Percentiles rank a stretch among this genome's conserved stretches.
Evolutionary conservation across 2,797 vertebrate genomes (phyloP).

Genomic region (Fistularia tabacaria): DNA sequence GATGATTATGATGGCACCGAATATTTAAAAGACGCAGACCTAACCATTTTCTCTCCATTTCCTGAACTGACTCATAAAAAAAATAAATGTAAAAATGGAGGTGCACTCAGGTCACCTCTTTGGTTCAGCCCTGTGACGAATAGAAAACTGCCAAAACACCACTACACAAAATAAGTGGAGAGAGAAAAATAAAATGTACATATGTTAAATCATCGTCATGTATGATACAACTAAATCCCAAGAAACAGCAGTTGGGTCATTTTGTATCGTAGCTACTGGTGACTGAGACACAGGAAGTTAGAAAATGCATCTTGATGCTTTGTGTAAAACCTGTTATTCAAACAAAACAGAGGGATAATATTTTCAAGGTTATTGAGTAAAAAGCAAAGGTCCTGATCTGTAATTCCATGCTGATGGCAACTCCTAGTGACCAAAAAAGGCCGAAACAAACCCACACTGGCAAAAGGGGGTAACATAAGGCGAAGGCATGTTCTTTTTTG

Average conservation of each 20-base stretch:
- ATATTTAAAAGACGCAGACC: slow-evolving; percentile 51
- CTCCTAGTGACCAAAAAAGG: slow-evolving; percentile 19
- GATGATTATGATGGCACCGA: slow-evolving; percentile 37
- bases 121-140: slow-evolving; percentile 63
- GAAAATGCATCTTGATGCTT: slow-evolving; percentile 23
- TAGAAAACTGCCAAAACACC: slow-evolving; percentile 30
- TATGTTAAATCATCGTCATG: slow-evolving; percentile 54
- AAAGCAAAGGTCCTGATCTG: slow-evolving; percentile 34
- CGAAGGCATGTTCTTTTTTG: slow-evolving; percentile 63
- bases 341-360: slow-evolving; percentile 18
- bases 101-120: slow-evolving; percentile 60
- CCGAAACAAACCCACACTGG: slow-evolving; percentile 20
- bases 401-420: slow-evolving; percentile 30
- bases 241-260: slow-evolving; percentile 21
- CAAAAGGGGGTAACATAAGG: slow-evolving; percentile 64
- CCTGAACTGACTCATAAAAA: slow-evolving; percentile 18
- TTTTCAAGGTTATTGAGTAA: slow-evolving; percentile 30
- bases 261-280: slow-evolving; percentile 18
- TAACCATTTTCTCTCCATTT: slow-evolving; percentile 39
- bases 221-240: slow-evolving; percentile 43
- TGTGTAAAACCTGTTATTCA: slow-evolving; percentile 1
- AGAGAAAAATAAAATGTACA: slow-evolving; percentile 18
- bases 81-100: slow-evolving; percentile 34
- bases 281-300: neutral
- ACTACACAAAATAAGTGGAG: slow-evolving; percentile 28